Percentiles rank a stretch among this genome's conserved stretches.
These are phyloP conservation scores for Thaumatotibia leucotreta DNA, from an alignment of 1,140 invertebrate species.

Conservation along the genomic window DNA sequence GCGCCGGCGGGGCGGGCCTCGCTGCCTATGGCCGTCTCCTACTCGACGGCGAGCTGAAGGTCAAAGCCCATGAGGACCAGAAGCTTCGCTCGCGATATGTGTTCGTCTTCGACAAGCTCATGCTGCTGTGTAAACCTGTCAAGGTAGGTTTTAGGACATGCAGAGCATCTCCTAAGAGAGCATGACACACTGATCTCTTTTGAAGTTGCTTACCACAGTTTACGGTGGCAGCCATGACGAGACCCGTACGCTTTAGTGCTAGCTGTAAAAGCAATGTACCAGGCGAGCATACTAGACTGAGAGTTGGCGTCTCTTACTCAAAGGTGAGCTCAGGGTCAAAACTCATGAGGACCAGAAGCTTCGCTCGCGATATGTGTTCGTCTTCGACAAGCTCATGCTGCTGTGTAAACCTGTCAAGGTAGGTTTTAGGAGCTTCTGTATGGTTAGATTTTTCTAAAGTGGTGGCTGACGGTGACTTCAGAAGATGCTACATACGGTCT, in stretches of 20 bases:
- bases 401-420: constrained; percentile 93
- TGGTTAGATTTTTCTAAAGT: too few species aligned
- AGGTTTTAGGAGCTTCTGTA: too few species aligned
- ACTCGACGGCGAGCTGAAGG: constrained; percentile 95
- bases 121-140: constrained; percentile 94
- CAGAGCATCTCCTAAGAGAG: too few species aligned
- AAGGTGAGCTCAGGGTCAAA: too few species aligned
- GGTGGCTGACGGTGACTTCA: too few species aligned
- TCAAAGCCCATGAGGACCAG: constrained; percentile 93
- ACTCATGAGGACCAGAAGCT: constrained; percentile 11
- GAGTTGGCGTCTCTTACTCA: too few species aligned
- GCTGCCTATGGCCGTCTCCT: constrained; percentile 93
- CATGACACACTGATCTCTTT: too few species aligned
- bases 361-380: constrained; percentile 94
- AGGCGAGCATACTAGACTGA: constrained; percentile 89
- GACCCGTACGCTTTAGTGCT: too few species aligned
- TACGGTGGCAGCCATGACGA: too few species aligned
- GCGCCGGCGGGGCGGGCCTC: constrained; percentile 87
- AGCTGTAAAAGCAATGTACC: too few species aligned
- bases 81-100: constrained; percentile 92
- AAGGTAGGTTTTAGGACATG: constrained; percentile 86
- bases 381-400: constrained; percentile 97
- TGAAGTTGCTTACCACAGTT: too few species aligned
- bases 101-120: constrained; percentile 97
- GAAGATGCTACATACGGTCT: too few species aligned